phyloP scores from a whole-genome alignment of 1,140 invertebrate species.

The Bombus pascuorum region DNA sequence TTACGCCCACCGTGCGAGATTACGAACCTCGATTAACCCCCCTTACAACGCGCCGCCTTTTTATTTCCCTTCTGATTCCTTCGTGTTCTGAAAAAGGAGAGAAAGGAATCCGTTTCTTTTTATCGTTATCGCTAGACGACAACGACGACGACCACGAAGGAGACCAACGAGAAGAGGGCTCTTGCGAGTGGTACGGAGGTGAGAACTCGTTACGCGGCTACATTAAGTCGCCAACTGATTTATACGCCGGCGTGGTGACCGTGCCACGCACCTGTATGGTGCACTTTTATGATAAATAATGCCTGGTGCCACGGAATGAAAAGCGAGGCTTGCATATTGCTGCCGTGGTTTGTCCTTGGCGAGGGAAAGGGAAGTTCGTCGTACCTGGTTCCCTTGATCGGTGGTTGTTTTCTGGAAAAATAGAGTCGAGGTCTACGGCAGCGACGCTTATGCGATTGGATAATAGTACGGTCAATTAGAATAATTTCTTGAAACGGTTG shows the following conservation, averaged over 20 bases:
- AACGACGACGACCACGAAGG: slow-evolving; percentile 26
- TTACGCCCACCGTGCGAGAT: slow-evolving; percentile 41
- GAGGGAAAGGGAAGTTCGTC: slow-evolving; percentile 68
- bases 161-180: slow-evolving; percentile 16
- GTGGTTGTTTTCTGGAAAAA: slow-evolving; percentile 50
- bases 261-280: slow-evolving; percentile 52
- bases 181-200: slow-evolving; percentile 34
- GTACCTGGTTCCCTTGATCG: neutral
- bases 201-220: slow-evolving; percentile 60
- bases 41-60: neutral
- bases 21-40: slow-evolving; percentile 31
- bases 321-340: slow-evolving; percentile 25
- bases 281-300: slow-evolving; percentile 59
- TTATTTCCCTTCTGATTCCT: neutral
- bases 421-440: slow-evolving; percentile 25
- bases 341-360: slow-evolving; percentile 59
- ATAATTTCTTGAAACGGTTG: slow-evolving; percentile 35
- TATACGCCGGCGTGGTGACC: slow-evolving; percentile 49
- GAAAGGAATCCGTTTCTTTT: slow-evolving; percentile 61
- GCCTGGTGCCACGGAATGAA: slow-evolving; percentile 46
- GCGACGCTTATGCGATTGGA: neutral
- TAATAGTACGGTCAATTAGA: slow-evolving; percentile 38
- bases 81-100: slow-evolving; percentile 57
- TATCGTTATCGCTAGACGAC: slow-evolving; percentile 52
- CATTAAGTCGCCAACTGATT: slow-evolving; percentile 61